phyloP scores from a whole-genome alignment of 2,888 invertebrate genomes.

The Tachina fera region DNA sequence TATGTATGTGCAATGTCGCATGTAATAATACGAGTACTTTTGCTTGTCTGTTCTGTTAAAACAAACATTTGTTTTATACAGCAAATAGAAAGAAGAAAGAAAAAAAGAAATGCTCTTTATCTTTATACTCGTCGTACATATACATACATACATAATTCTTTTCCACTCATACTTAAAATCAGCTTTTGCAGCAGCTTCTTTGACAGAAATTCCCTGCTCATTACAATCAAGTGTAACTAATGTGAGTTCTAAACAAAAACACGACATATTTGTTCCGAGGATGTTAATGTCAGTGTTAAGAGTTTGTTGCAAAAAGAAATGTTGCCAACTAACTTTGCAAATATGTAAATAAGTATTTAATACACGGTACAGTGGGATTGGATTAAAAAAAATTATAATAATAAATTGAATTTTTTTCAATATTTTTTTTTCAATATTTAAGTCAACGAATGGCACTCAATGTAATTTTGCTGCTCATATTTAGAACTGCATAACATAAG shows the following conservation, averaged over 20 bases:
- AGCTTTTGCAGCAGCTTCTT: slow-evolving; percentile 48
- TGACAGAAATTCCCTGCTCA: slow-evolving; percentile 57
- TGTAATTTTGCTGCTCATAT: too few relatives aligned
- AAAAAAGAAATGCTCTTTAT: background rate
- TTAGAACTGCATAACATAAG: too few relatives aligned
- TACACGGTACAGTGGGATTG: background rate
- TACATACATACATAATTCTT: background rate
- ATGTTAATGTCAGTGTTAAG: slow-evolving; percentile 36
- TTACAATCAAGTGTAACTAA: slow-evolving; percentile 68
- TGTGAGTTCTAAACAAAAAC: slow-evolving; percentile 53
- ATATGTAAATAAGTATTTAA: background rate
- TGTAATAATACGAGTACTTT: slow-evolving; percentile 2
- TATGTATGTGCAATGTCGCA: background rate
- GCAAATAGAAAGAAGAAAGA: background rate
- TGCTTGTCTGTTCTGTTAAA: slow-evolving; percentile 21
- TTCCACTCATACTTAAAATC: slow-evolving; percentile 25
- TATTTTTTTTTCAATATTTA: too few relatives aligned
- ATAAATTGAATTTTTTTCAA: background rate
- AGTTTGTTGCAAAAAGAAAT: slow-evolving; percentile 3
- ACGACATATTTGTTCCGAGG: background rate
- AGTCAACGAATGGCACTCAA: too few relatives aligned
- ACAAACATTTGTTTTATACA: slow-evolving; percentile 51
- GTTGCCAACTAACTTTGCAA: background rate
- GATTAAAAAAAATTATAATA: background rate
- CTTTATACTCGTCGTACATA: background rate